Evolutionary conservation across 2,888 invertebrate species (phyloP), one percentile per base, ranked within the genome.

Genomic region (Drosophila infuscata): DNA sequence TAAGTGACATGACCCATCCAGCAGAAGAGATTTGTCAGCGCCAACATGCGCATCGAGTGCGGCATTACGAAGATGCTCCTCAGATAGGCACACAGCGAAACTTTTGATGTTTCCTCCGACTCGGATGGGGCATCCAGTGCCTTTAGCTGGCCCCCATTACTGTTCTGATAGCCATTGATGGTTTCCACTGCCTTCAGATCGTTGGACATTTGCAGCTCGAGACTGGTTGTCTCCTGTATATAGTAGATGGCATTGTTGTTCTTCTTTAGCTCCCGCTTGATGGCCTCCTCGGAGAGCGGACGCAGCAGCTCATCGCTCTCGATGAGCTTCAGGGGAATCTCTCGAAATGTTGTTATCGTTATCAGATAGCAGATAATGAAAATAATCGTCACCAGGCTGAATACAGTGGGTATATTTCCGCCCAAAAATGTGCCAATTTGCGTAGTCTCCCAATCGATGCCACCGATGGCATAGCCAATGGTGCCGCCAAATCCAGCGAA

Each of bases 1-100:
- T 95, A 95, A 80, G 95, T 95, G n/a, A 95, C 94, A 69, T 95
- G 94, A 0, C 95, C 94, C 95, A 95, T 95, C 95, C 95, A 95
- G 80, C 95, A 95, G 77, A 95, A 94, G 1, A 95, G 93, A 91
- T 95, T 95, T 3, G 95, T 95, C 36, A 95, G 73, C 64, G 95
- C 95, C 62, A 95, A 91, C 69, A 95, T 93, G 52, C 94, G 91
- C 87, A 95, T 92, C 0, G 94, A 94, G 79, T 91, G 88, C 0
- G 95, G 95, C 94, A 95, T 95, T 41, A 93, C 92, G 29, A 95
- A 91, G 56, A 95, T 95, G 62, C 95, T 95, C 71, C 93, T 93
- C 12, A 95, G 89, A 66, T 93, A 93, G 65, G 92, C 83, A 7
- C 79, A 54, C 30, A 93, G 59, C 3, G 93, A 90, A 2, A 92